Evolutionary conservation across 2,888 invertebrate genomes (phyloP).

Genomic region (Rotaria magnacalcarata): DNA sequence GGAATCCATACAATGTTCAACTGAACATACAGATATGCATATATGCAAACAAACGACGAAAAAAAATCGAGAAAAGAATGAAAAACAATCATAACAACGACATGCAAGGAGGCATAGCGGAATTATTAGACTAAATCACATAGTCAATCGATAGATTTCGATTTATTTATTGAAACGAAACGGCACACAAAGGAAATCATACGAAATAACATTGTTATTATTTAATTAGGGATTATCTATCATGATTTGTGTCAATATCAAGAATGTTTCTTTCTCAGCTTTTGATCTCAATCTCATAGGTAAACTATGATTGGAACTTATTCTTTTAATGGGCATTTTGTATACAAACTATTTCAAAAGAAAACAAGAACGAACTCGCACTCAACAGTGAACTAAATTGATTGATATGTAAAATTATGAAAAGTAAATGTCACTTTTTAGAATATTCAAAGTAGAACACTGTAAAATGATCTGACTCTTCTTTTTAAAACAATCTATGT

Average conservation of each 20-base stretch:
- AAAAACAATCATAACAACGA: too few relatives aligned
- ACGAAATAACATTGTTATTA: background rate
- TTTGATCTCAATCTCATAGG: background rate
- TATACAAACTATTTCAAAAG: too few relatives aligned
- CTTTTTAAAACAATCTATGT: background rate
- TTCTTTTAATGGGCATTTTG: too few relatives aligned
- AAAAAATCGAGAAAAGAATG: background rate
- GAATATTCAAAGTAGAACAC: background rate
- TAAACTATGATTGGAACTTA: background rate
- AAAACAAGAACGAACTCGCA: background rate
- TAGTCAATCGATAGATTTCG: background rate
- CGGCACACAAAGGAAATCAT: background rate
- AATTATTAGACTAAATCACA: background rate
- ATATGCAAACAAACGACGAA: background rate
- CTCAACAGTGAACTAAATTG: background rate
- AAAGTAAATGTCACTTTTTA: constrained; percentile 8
- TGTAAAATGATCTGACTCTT: constrained; percentile 1
- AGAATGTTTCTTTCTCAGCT: background rate
- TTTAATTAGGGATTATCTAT: background rate
- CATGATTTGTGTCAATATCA: background rate
- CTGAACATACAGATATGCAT: background rate
- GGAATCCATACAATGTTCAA: background rate
- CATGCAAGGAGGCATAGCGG: background rate
- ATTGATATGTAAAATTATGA: constrained; percentile 23
- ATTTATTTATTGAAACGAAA: too few relatives aligned